Base-by-base conservation (phyloP, 2,113 vertebrate genomes). In the Pao palembangensis region DNA sequence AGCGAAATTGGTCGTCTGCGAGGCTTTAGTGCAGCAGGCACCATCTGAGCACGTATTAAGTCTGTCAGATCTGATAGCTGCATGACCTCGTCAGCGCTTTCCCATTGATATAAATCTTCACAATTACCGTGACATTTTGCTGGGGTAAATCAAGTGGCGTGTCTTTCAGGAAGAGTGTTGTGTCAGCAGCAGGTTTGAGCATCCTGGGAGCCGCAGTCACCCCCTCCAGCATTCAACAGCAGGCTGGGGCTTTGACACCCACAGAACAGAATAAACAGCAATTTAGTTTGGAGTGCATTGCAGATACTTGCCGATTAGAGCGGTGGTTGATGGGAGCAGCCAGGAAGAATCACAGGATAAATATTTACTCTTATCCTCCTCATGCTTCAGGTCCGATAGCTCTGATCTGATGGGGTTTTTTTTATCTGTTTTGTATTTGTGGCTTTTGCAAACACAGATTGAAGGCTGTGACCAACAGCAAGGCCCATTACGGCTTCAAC, bases 91-190 rank as follows among this genome's bases (percentile, higher is more conserved):
- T 91, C 90, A 90, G 89, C 90, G 77, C 65, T 88, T 91, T 83
- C 76, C 84, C 75, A 85, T 90, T 90, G 88, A 90, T 90, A 90
- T 86, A 88, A 89, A 91, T 89, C 87, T 89, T 85, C 73, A 87
- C 90, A 89, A 90, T 91, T 91, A 90, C 85, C 42, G 79, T 77
- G 82, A 82, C 85, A 88, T 47, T 87, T 90, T 88, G 75, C 86
- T 83, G 76, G 75, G 81, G 67, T 73, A 89, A 88, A 90, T 90
- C 87, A 85, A 71, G 85, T 71, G 28, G 79, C 61, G n/a, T 79
- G 61, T 83, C 84, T 88, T 90, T 89, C 71, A 88, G 83, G 63
- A 82, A 80, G 78, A 84, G 68, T 87, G 84, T 82, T 64, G 83
- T 75, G 81, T 89, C 89, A 90, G 89, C 88, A 87, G 67, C 80